A percentile compares a stretch with the other conserved stretches of the same genome.
Evolutionary conservation across 1,140 invertebrate genomes (phyloP).

Genomic region (Bombus confusus): DNA sequence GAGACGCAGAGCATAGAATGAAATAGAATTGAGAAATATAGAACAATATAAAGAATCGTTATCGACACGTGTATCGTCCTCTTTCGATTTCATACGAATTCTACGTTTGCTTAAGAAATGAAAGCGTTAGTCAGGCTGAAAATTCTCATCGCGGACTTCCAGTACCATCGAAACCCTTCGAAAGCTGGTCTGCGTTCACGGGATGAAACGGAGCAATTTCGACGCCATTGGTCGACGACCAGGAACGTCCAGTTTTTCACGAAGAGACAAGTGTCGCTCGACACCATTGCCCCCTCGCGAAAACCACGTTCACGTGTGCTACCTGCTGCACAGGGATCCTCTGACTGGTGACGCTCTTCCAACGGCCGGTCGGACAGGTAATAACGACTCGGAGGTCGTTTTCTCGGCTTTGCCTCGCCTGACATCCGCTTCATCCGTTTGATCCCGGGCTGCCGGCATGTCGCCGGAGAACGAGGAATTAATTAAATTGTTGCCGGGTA

Average conservation of each 20-base stretch:
- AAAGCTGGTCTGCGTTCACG: background rate
- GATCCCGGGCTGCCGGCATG: constrained; percentile 42
- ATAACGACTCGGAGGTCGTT: constrained; percentile 52
- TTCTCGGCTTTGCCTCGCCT: constrained; percentile 45
- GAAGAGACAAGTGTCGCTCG: constrained; percentile 75
- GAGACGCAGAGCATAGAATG: too few relatives aligned
- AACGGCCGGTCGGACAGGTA: constrained; percentile 37
- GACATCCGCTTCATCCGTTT: constrained; percentile 53
- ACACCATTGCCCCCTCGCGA: constrained; percentile 71
- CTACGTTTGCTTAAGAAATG: too few relatives aligned
- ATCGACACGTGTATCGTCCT: too few relatives aligned
- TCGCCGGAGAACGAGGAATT: constrained; percentile 46
- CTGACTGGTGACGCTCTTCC: constrained; percentile 53
- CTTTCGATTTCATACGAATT: too few relatives aligned
- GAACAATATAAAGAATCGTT: too few relatives aligned
- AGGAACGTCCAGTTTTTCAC: constrained; percentile 76
- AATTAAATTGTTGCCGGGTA: constrained; percentile 52
- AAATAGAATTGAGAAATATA: too few relatives aligned
- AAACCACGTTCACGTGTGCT: constrained; percentile 68
- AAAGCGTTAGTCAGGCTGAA: too few relatives aligned
- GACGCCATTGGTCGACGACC: constrained; percentile 58
- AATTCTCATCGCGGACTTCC: too few relatives aligned
- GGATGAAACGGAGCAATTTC: background rate
- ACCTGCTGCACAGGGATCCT: constrained; percentile 53
- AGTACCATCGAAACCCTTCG: too few relatives aligned